These are phyloP conservation scores for Acutogordius australiensis DNA, from an alignment of 2,888 invertebrate species.

Conservation along the genomic window DNA sequence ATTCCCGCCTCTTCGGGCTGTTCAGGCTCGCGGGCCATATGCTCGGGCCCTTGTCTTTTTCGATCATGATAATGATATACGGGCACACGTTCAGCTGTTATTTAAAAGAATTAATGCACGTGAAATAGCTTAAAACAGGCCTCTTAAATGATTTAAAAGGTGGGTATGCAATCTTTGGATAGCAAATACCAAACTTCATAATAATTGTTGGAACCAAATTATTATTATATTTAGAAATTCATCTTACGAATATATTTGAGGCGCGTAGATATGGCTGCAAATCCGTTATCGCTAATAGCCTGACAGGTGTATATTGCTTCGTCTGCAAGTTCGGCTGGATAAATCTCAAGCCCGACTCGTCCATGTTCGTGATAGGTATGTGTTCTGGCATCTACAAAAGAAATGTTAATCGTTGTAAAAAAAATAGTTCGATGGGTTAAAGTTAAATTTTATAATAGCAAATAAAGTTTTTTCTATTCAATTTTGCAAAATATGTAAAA, in stretches of 20 bases:
- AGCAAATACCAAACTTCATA: too few species aligned
- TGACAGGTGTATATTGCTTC: conserved; percentile 5
- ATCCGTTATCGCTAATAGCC: conserved; percentile 4
- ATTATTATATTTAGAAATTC: neutral
- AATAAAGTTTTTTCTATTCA: too few species aligned
- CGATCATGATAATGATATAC: neutral
- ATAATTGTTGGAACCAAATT: too few species aligned
- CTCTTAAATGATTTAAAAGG: too few species aligned
- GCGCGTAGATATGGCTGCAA: neutral
- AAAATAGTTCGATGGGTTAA: too few species aligned
- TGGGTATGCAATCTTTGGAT: too few species aligned
- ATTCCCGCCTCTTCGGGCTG: neutral
- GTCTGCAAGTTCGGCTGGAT: neutral
- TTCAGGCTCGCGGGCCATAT: too few species aligned
- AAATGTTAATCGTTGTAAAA: too few species aligned
- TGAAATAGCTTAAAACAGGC: too few species aligned
- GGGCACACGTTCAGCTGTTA: neutral
- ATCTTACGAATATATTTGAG: neutral
- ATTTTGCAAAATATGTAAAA: too few species aligned
- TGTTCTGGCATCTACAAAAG: neutral
- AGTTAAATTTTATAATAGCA: too few species aligned
- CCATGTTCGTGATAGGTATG: neutral
- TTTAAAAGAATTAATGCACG: too few species aligned
- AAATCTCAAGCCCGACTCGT: neutral
- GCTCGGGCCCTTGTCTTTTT: neutral